phyloP scores from a whole-genome alignment of 2,888 invertebrate species.

The Apamea monoglypha region DNA sequence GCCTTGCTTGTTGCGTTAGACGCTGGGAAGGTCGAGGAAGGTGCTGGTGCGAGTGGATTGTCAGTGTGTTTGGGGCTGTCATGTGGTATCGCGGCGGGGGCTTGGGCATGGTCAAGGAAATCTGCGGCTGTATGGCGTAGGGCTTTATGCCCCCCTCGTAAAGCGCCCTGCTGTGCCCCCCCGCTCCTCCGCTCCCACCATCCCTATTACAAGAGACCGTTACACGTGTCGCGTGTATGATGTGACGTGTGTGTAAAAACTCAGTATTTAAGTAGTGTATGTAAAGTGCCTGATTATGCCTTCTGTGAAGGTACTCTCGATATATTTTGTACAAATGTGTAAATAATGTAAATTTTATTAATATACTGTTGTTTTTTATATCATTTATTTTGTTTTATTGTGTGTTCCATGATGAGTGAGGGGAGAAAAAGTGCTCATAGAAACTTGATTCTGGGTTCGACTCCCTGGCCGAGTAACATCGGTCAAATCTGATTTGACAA shows the following conservation, averaged over 20 bases:
- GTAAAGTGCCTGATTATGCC: conserved; percentile 79
- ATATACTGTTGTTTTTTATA: conserved; percentile 87
- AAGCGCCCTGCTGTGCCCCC: conserved; percentile 81
- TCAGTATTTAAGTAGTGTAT: conserved; percentile 61
- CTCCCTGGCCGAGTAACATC: background rate
- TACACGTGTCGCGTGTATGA: conserved; percentile 87
- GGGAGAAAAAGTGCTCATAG: background rate
- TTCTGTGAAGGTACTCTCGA: conserved; percentile 89
- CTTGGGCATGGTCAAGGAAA: conserved; percentile 91
- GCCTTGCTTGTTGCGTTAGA: conserved; percentile 89
- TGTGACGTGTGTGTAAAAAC: conserved; percentile 37
- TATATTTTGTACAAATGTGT: conserved; percentile 80
- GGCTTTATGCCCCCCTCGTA: conserved; percentile 87
- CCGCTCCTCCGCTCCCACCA: conserved; percentile 81
- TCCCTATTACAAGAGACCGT: conserved; percentile 85
- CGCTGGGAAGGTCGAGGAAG: conserved; percentile 73
- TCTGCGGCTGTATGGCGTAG: conserved; percentile 92
- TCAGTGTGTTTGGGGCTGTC: conserved; percentile 91
- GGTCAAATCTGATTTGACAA: background rate
- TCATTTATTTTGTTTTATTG: conserved; percentile 70
- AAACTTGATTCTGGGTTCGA: conserved; percentile 1
- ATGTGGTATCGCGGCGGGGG: conserved; percentile 92
- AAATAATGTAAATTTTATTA: conserved; percentile 84
- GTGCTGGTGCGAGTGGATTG: conserved; percentile 82
- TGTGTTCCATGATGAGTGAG: background rate